Base-by-base conservation (phyloP, 2,113 vertebrate genomes). In the Pelmatolapia mariae region DNA sequence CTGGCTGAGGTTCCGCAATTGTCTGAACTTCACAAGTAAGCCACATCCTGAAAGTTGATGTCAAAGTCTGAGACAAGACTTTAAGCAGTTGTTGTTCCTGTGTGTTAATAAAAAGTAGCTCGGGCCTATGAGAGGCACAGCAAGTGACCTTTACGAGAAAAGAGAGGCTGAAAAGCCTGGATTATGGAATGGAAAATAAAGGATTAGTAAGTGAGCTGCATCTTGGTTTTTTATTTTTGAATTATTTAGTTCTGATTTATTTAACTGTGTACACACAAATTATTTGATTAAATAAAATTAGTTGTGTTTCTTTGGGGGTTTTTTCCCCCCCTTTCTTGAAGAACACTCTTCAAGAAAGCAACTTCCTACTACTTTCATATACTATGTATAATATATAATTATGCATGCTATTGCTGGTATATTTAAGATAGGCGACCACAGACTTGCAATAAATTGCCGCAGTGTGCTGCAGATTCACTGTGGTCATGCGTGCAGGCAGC, bases 31-130 rank as follows among this genome's bases (percentile, higher is more conserved):
- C 63, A 53, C 33, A 53, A 50, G 43, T 36, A 6, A 87, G 43
- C 71, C 84, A 89, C 86, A 83, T 89, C 89, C 81, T 86, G 80
- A 54, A 83, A 68, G 45, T 7, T 78, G 43, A 81, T 82, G 7
- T 79, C 8, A 38, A 38, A 40, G 22, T 85, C n/a, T 71, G 50
- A 89, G 81, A 50, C 3, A 10, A 29, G 10, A 54, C 12, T 61
- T 63, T 4, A 26, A 59, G 36, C 16, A 10, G 16, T n/a, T 18
- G 2, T 4, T 73, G 15, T 50, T 40, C n/a, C 18, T 73, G n/a
- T 45, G 56, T 13, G 31, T 40, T 57, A 66, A 68, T 87, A 22
- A 82, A 78, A 85, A 56, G 87, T 19, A 82, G 54, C 43, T 79
- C 0, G 24, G 43, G 19, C 11, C 36, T 76, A 63, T 13, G 9